Conservation (phyloP, 2,888 invertebrate genomes). For the Camptogramma bilineatum region DNA sequence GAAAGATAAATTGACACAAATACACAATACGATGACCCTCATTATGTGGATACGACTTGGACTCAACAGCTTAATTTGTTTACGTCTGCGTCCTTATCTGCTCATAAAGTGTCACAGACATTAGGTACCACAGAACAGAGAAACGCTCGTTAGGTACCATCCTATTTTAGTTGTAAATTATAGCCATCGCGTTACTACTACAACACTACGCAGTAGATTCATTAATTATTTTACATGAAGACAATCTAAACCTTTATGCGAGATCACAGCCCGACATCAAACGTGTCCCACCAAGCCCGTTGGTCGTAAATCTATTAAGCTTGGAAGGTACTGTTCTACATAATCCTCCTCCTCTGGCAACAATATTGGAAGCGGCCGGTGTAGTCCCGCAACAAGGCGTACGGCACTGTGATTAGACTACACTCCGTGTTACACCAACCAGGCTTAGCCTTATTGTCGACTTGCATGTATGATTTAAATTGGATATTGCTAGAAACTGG, state of each 20-base stretch:
- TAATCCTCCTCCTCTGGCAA: conserved; percentile 52
- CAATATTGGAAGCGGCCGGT: conserved; percentile 47
- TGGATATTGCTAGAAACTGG: conserved; percentile 13
- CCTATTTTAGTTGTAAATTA: not conserved
- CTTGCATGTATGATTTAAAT: conserved; percentile 26
- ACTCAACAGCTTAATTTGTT: no score
- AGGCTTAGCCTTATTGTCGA: conserved; percentile 23
- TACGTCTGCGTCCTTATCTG: no score
- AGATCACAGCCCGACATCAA: conserved; percentile 13
- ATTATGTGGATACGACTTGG: no score
- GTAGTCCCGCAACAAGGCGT: conserved; percentile 30
- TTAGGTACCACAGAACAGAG: no score
- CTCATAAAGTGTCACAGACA: no score
- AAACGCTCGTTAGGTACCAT: no score
- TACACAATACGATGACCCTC: no score
- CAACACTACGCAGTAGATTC: not conserved
- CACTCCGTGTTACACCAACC: conserved; percentile 43
- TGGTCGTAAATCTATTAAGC: conserved; percentile 64
- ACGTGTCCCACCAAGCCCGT: conserved; percentile 43
- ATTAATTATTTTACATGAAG: conserved; percentile 7
- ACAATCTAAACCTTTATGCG: not conserved
- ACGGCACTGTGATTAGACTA: conserved; percentile 45
- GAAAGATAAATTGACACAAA: no score
- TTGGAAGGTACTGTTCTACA: conserved; percentile 51
- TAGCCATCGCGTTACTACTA: not conserved